Base-by-base conservation (phyloP, 2,888 invertebrate species). In the Alviniconcha strummeri region DNA sequence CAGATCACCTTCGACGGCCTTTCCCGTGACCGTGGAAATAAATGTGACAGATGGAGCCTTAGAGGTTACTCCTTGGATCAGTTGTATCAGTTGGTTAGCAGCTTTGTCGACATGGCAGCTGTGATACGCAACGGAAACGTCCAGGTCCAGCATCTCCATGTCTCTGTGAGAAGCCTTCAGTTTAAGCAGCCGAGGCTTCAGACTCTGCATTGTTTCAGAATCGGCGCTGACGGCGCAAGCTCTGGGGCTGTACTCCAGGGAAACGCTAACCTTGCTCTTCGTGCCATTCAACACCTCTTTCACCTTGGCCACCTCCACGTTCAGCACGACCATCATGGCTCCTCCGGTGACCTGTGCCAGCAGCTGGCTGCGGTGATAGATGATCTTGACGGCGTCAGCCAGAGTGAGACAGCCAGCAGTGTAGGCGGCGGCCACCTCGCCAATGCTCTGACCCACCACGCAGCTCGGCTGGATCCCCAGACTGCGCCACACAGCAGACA, bases 371-470 rank as follows among this genome's bases (percentile, higher is more conserved):
- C 91, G 80, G 80, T 87, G 85, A 79, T 87, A 91, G 6, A 91
- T 90, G 13, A 91, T 85, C 15, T 79, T 85, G 6, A 90, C 89
- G 8, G 90, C 90, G 55, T 88, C 84, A 17, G 85, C 75, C n/a
- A 90, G 81, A 74, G 84, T 81, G 17, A 88, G 79, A 19, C 85
- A 82, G 5, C 88, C 87, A 15, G 88, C 83, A 81, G 84, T 82
- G 72, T 86, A 87, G 0, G 90, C 89, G 15, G 89, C 90, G 8
- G 90, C 89, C 8, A 90, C 89, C 76, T 91, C 91, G 7, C 91
- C 91, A 3, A 90, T 89, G 7, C 90, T 90, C 80, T 90, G 91
- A 15, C 91, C 90, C 15, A 91, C 80, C 0, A 90, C 84, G n/a
- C 84, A 85, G 74, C 85, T 84, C 15, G 90, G 88, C 4, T 55